Evolutionary conservation across 2,113 vertebrate genomes (phyloP).

Genomic region (Mola mola): DNA sequence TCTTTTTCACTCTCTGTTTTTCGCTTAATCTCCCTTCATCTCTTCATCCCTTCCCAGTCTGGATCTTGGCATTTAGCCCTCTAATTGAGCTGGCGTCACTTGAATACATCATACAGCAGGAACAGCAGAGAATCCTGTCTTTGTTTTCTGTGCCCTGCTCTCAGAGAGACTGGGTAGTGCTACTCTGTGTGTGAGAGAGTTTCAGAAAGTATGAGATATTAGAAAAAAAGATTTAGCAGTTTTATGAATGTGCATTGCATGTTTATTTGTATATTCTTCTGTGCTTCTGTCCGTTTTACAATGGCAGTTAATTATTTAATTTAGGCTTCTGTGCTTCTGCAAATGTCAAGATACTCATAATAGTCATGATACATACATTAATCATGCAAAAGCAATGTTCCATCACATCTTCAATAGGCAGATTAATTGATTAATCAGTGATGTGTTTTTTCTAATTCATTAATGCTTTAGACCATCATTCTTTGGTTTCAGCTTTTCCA

Average conservation of each 20-base stretch:
- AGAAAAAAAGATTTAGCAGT: background rate
- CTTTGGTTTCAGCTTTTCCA: too few species aligned
- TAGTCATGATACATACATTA: too few species aligned
- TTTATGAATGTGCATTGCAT: background rate
- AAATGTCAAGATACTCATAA: too few species aligned
- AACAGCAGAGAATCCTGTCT: conserved; percentile 67
- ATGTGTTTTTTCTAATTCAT: too few species aligned
- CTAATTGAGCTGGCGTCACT: conserved; percentile 73
- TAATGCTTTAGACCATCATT: too few species aligned
- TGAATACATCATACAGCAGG: conserved; percentile 61
- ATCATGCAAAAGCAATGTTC: too few species aligned
- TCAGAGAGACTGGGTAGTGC: conserved; percentile 19
- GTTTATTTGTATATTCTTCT: conserved; percentile 2
- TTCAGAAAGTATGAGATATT: background rate
- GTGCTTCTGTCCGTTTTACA: too few species aligned
- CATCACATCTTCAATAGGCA: too few species aligned
- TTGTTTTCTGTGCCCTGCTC: conserved; percentile 60
- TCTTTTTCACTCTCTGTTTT: conserved; percentile 5
- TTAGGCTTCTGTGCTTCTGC: too few species aligned
- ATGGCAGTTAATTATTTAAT: too few species aligned
- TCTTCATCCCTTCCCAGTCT: conserved; percentile 39
- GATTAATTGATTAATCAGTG: too few species aligned
- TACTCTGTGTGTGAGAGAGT: conserved; percentile 2
- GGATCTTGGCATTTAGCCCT: conserved; percentile 70
- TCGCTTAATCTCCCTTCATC: conserved; percentile 43